phyloP scores from a whole-genome alignment of 2,797 vertebrate species.

The Acrossocheilus wenchowensis region DNA sequence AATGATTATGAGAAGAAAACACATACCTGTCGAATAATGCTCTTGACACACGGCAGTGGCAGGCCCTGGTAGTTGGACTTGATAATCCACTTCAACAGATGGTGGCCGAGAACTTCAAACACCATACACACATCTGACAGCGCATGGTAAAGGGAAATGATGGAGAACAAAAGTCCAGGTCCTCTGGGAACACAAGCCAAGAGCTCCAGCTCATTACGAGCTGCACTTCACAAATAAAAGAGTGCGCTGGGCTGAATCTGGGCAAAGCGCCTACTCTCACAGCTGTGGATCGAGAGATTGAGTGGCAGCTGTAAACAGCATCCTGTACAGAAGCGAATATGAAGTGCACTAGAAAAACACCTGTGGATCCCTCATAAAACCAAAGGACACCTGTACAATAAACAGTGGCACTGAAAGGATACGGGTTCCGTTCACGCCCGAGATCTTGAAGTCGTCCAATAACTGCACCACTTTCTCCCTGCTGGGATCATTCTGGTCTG shows the following conservation, averaged over 20 bases:
- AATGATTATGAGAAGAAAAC: background rate
- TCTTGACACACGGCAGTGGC: slow-evolving; percentile 92
- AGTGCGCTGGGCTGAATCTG: slow-evolving; percentile 9
- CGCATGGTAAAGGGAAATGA: slow-evolving; percentile 77
- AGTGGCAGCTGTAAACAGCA: background rate
- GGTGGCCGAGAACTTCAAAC: slow-evolving; percentile 97
- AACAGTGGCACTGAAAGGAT: slow-evolving; percentile 79
- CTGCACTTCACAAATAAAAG: slow-evolving; percentile 23
- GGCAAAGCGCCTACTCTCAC: slow-evolving; percentile 50
- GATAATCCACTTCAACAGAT: slow-evolving; percentile 98
- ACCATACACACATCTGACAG: slow-evolving; percentile 95
- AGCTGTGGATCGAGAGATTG: slow-evolving; percentile 54
- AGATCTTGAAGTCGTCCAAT: slow-evolving; percentile 97
- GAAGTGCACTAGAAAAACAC: background rate
- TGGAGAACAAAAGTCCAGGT: slow-evolving; percentile 8
- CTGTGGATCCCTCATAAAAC: background rate
- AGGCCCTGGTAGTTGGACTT: slow-evolving; percentile 98
- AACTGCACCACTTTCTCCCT: slow-evolving; percentile 95
- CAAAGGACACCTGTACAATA: background rate
- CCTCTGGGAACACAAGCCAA: background rate
- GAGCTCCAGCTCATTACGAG: background rate
- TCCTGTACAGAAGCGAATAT: background rate
- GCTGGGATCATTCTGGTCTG: slow-evolving; percentile 88
- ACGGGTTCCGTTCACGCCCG: slow-evolving; percentile 95
- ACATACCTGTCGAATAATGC: slow-evolving; percentile 92